These are phyloP conservation scores for Chironomus riparius DNA, from an alignment of 2,888 invertebrate genomes.

Conservation along the genomic window DNA sequence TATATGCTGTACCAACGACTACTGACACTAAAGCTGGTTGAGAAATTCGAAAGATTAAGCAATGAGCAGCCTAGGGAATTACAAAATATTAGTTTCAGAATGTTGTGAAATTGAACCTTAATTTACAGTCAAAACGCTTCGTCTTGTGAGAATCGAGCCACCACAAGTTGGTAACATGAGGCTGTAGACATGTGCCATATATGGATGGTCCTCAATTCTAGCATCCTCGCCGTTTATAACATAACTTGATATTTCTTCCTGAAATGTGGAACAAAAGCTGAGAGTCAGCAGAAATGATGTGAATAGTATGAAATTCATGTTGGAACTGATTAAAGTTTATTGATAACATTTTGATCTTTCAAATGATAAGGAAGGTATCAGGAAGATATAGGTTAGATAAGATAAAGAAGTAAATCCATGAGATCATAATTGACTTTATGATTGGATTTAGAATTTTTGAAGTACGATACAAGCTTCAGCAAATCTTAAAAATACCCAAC, in stretches of 20 bases:
- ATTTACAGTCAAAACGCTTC: slow-evolving; percentile 11
- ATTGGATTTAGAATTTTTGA: background rate
- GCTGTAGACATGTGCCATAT: background rate
- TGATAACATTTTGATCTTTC: background rate
- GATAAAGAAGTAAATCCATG: background rate
- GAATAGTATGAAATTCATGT: background rate
- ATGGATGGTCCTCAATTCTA: slow-evolving; percentile 6
- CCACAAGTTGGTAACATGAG: background rate
- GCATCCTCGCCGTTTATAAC: slow-evolving; percentile 13
- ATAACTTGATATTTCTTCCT: slow-evolving; percentile 3
- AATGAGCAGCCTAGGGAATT: background rate
- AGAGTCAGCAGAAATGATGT: background rate
- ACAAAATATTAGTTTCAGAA: background rate
- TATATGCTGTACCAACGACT: background rate
- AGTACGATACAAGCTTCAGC: too few species aligned
- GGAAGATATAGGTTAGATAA: too few species aligned
- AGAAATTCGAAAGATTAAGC: background rate
- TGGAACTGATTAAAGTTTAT: background rate
- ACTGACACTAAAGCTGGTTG: background rate
- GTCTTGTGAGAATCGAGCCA: background rate
- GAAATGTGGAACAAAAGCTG: background rate
- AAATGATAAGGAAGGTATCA: background rate
- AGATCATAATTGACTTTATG: background rate
- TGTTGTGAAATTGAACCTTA: background rate
- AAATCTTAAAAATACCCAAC: background rate